phyloP scores from a whole-genome alignment of 2,797 vertebrate species.

The Ataeniobius toweri region DNA sequence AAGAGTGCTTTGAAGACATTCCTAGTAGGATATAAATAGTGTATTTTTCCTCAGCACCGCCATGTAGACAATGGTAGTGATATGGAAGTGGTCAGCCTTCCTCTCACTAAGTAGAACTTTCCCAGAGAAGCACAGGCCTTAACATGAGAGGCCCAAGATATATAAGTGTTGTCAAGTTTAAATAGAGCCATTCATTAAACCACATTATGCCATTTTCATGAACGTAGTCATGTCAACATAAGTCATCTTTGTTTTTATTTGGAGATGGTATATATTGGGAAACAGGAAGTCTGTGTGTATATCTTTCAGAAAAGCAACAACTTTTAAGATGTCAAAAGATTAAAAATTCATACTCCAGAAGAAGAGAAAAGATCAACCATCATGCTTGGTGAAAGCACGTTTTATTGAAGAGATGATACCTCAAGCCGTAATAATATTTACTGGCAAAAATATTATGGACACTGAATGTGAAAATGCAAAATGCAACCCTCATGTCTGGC shows the following conservation, averaged over 20 bases:
- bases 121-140: slow-evolving; percentile 28
- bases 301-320: background rate
- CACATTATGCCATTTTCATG: slow-evolving; percentile 7
- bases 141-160: slow-evolving; percentile 4
- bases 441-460: slow-evolving; percentile 32
- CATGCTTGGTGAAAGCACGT: background rate
- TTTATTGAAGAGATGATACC: background rate
- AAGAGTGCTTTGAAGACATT: slow-evolving; percentile 75
- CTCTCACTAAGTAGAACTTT: slow-evolving; percentile 31
- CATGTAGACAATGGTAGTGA: slow-evolving; percentile 63
- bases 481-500: slow-evolving; percentile 11
- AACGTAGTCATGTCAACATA: background rate
- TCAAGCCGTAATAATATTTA: slow-evolving; percentile 39
- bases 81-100: slow-evolving; percentile 42
- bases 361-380: background rate
- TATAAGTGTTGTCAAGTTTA: slow-evolving; percentile 13
- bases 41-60: slow-evolving; percentile 53
- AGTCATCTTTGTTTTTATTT: background rate
- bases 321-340: background rate
- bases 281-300: background rate
- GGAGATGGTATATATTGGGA: background rate
- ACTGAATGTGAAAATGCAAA: slow-evolving; percentile 23
- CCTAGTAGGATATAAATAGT: slow-evolving; percentile 77
- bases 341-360: background rate
- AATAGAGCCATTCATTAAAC: slow-evolving; percentile 5